Base-by-base conservation (phyloP, 2,888 invertebrate species). In the Lepetodrilus schrolli region DNA sequence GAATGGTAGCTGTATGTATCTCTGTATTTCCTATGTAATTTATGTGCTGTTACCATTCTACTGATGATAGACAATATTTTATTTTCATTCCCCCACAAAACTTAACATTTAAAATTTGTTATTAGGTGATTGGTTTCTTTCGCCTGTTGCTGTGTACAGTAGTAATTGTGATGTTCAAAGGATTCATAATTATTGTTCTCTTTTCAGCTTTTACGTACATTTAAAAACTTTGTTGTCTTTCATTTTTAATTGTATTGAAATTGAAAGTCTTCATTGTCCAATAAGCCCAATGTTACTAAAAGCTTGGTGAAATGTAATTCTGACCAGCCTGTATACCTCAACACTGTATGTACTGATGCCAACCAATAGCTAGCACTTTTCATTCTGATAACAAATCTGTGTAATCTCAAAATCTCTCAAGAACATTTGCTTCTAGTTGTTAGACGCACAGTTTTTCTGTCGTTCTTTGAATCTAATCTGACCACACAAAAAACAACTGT, bases 351-450 rank as follows among this genome's bases (percentile, higher is more conserved):
- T 23, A 51, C 13, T 23, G 26, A 51, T 51, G 21, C 23, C 23
- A 51, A 23, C 26, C 30, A 13, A 23, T 51, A 51, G 51, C 26
- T 51, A 51, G 51, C 26, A 30, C 26, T 51, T 51, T 23, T 51
- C 51, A 26, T 23, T 51, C 51, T 21, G 21, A 51, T 51, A 50
- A 50, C 51, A 8, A 26, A 26, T 26, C 51, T 51, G 51, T 23
- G 26, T 26, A 51, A 30, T 51, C 21, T 51, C 51, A 51, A 51
- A 51, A 51, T 51, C 51, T 21, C 51, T n/a, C 30, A 43, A 43
- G 43, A 43, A 43, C 43, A 43, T 43, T 17, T 43, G 43, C 43
- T 43, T 43, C 43, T 43, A 43, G 43, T 43, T 17, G 13, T 43
- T 43, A 43, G 43, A 43, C 43, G 17, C 43, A 43, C 43, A 13